Conservation (phyloP, 2,888 invertebrate species). For the Microplitis manilae region DNA sequence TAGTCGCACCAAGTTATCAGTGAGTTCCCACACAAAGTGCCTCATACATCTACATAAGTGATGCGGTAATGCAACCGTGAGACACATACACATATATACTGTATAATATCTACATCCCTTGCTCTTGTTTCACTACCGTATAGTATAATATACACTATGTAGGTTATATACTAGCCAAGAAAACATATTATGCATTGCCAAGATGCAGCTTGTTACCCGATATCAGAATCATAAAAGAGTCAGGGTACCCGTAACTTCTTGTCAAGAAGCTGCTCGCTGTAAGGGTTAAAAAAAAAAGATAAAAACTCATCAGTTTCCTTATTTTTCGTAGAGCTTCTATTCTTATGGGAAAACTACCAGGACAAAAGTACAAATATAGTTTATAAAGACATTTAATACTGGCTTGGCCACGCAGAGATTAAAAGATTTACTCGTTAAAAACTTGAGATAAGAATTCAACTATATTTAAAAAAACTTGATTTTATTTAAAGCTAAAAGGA, state of each 20-base stretch:
- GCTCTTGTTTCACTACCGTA: constrained; percentile 32
- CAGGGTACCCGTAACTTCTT: constrained; percentile 17
- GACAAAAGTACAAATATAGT: no score
- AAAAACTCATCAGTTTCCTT: not conserved
- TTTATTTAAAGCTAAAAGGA: no score
- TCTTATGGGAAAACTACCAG: no score
- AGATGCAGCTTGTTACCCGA: constrained; percentile 34
- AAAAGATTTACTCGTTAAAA: no score
- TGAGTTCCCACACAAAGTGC: constrained; percentile 37
- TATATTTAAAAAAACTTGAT: no score
- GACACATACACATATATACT: not conserved
- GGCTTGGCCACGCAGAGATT: no score
- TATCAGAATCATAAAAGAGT: constrained; percentile 29
- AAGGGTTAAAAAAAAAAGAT: constrained; percentile 6
- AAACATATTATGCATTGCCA: constrained; percentile 7
- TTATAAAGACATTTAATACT: no score
- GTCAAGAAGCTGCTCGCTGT: constrained; percentile 2
- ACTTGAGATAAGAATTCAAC: no score
- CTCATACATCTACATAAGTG: constrained; percentile 2
- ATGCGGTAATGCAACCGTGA: constrained; percentile 17
- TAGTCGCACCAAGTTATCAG: constrained; percentile 40
- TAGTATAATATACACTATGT: constrained; percentile 9
- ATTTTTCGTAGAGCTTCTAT: not conserved
- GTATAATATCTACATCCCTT: constrained; percentile 10
- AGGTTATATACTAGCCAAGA: constrained; percentile 5